A percentile compares a stretch with the other conserved stretches of the same genome.
Conservation (phyloP, 2,797 vertebrate genomes). For the Melanotaenia nigrans region DNA sequence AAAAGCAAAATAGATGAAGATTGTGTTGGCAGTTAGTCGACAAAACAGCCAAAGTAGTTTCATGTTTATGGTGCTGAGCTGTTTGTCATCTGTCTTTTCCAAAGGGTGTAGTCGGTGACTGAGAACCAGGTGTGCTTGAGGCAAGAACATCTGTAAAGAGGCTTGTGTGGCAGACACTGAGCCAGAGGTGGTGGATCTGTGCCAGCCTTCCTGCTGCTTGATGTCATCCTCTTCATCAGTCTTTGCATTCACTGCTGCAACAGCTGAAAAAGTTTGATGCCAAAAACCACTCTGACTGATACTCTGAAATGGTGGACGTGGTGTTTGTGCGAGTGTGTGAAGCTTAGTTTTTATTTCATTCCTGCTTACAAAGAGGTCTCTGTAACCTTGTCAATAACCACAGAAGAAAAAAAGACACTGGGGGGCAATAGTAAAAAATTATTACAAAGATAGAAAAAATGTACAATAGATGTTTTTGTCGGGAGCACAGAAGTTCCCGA, state of each 20-base stretch:
- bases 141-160: constrained; percentile 51
- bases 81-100: background rate
- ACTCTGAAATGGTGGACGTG: background rate
- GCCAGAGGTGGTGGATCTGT: constrained; percentile 23
- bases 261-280: constrained; percentile 58
- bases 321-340: constrained; percentile 6
- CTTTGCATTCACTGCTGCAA: constrained; percentile 34
- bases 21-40: background rate
- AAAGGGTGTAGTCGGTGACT: constrained; percentile 1
- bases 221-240: constrained; percentile 54
- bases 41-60: background rate
- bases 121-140: constrained; percentile 61
- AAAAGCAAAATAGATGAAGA: background rate
- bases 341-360: constrained; percentile 5
- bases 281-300: constrained; percentile 27
- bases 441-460: background rate
- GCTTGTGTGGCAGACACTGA: constrained; percentile 7
- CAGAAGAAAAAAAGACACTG: background rate
- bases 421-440: background rate
- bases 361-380: constrained; percentile 18
- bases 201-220: constrained; percentile 42
- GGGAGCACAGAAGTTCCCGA: background rate
- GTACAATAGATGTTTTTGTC: background rate
- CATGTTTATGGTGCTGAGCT: background rate
- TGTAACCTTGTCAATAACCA: constrained; percentile 7